These are phyloP conservation scores for Podarcis muralis DNA, from an alignment of 2,113 vertebrate species.

Conservation along the genomic window DNA sequence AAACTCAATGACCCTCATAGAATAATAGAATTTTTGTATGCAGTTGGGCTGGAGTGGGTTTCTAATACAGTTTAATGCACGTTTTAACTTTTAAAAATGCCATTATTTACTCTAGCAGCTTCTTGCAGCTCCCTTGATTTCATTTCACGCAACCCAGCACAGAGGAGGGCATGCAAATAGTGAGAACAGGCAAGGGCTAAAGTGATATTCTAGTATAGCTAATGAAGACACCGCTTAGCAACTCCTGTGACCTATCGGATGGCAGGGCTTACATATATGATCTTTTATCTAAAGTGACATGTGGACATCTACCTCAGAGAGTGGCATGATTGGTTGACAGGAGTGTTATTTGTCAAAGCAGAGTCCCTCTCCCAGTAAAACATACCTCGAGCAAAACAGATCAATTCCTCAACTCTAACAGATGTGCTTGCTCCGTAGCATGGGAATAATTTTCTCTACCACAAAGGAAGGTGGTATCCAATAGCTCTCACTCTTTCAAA, in stretches of 20 bases:
- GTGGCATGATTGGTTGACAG: constrained; percentile 35
- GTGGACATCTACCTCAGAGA: constrained; percentile 35
- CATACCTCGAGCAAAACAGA: background rate
- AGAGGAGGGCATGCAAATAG: background rate
- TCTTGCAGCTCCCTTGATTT: background rate
- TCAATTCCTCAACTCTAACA: background rate
- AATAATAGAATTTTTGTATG: no score
- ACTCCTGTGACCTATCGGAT: constrained; percentile 17
- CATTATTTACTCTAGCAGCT: background rate
- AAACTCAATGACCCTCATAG: no score
- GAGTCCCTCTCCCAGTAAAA: constrained; percentile 31
- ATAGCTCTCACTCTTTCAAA: background rate
- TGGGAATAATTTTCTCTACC: background rate
- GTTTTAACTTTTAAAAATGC: background rate
- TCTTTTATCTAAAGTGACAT: constrained; percentile 51
- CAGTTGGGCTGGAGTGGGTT: no score
- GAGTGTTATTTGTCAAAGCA: constrained; percentile 39
- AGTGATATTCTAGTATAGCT: background rate
- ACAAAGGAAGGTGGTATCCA: constrained; percentile 2
- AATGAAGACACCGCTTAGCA: constrained; percentile 23
- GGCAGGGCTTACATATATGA: constrained; percentile 24
- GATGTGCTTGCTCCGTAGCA: constrained; percentile 22
- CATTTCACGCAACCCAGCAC: background rate
- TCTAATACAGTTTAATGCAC: no score
- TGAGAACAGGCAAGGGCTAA: background rate